Evolutionary conservation across 2,113 vertebrate species (phyloP).

Genomic region (Nothoprocta perdicaria): DNA sequence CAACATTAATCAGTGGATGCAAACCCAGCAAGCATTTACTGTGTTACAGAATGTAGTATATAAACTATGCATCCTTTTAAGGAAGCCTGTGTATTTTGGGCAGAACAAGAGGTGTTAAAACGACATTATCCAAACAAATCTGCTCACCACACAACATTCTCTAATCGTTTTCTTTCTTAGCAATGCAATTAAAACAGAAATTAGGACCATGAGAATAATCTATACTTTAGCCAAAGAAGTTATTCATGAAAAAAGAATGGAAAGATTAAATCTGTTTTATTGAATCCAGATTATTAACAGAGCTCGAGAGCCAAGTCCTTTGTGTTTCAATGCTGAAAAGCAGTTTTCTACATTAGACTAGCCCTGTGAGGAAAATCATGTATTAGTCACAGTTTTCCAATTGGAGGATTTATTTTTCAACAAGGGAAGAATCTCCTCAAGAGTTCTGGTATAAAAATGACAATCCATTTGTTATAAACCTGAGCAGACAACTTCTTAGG

Average conservation of each 20-base stretch:
- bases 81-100: constrained; percentile 38
- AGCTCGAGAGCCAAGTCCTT: constrained; percentile 2
- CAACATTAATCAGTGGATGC: not conserved
- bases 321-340: constrained; percentile 10
- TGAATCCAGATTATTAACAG: constrained; percentile 57
- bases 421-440: constrained; percentile 6
- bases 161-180: constrained; percentile 62
- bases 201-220: constrained; percentile 10
- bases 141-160: constrained; percentile 31
- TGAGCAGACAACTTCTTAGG: not conserved
- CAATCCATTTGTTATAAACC: not conserved
- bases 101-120: constrained; percentile 55
- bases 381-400: constrained; percentile 45
- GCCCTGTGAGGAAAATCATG: constrained; percentile 4
- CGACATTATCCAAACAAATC: constrained; percentile 61
- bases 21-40: not conserved
- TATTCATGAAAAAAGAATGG: constrained; percentile 28
- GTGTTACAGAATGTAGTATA: not conserved
- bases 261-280: constrained; percentile 44
- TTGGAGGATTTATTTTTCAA: constrained; percentile 52
- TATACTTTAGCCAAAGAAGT: constrained; percentile 44
- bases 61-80: constrained; percentile 49
- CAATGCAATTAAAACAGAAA: constrained; percentile 61
- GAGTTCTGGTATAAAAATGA: constrained; percentile 42
- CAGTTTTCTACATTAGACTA: constrained; percentile 48